Percentiles rank a stretch among this genome's conserved stretches.
Evolutionary conservation across 2,888 invertebrate species (phyloP).

Genomic region (Lasioglossum pauxillum): DNA sequence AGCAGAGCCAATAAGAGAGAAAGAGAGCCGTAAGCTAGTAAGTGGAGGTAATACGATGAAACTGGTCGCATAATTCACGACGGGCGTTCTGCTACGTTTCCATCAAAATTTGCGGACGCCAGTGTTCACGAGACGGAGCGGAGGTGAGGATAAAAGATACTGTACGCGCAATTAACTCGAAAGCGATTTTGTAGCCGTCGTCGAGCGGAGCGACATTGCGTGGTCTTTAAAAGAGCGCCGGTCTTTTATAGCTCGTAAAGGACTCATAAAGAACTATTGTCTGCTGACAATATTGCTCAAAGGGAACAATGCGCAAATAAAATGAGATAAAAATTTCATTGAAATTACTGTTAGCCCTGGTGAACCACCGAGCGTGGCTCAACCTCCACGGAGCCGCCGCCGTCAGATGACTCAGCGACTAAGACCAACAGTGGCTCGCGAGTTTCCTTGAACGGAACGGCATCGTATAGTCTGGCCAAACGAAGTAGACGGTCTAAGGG

Average conservation of each 20-base stretch:
- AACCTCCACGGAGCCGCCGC: background rate
- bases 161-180: background rate
- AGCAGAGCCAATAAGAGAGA: background rate
- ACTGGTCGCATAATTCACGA: background rate
- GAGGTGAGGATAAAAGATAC: background rate
- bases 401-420: conserved; percentile 4
- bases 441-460: background rate
- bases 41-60: background rate
- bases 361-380: background rate
- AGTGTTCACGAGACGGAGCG: background rate
- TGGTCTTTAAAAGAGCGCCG: background rate
- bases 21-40: background rate
- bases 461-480: background rate
- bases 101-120: background rate
- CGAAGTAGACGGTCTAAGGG: background rate
- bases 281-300: conserved; percentile 13
- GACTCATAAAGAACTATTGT: conserved; percentile 11
- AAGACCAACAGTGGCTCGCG: background rate
- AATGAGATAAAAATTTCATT: conserved; percentile 11
- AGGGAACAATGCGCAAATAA: conserved; percentile 17
- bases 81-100: background rate
- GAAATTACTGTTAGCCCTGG: background rate
- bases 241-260: conserved; percentile 16
- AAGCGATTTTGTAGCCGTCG: conserved; percentile 2
- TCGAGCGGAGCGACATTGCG: background rate